Conservation (phyloP, 2,888 invertebrate species). For the Pseudanteris insignis region DNA sequence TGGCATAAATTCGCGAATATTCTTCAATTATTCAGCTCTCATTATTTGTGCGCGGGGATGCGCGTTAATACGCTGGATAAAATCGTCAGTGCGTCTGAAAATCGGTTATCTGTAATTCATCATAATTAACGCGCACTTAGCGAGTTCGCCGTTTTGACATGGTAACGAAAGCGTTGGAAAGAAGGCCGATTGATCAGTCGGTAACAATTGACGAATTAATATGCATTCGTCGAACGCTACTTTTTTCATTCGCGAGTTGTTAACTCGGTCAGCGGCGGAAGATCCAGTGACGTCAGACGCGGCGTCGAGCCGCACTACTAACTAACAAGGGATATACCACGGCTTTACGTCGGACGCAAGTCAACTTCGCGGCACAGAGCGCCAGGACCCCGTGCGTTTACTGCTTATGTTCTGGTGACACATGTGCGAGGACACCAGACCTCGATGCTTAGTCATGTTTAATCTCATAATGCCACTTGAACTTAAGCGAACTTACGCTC, state of each 20-base stretch:
- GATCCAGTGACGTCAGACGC: constrained; percentile 36
- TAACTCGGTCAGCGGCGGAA: constrained; percentile 30
- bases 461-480: constrained; percentile 22
- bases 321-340: constrained; percentile 45
- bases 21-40: too few species aligned
- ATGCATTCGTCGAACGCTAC: neutral
- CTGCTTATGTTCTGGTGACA: constrained; percentile 7
- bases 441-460: constrained; percentile 20
- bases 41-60: too few species aligned
- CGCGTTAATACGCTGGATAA: too few species aligned
- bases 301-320: constrained; percentile 35
- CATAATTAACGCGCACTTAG: neutral
- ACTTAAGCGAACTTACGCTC: constrained; percentile 13
- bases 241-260: constrained; percentile 27
- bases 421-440: constrained; percentile 9
- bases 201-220: neutral
- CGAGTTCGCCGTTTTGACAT: neutral
- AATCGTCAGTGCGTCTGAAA: neutral
- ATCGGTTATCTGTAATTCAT: neutral
- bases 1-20: too few species aligned
- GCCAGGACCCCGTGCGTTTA: constrained; percentile 1
- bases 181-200: neutral
- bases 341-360: constrained; percentile 31
- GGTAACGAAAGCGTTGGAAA: neutral
- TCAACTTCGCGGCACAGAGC: constrained; percentile 13